These are phyloP conservation scores for Drosophila athabasca DNA, from an alignment of 1,140 invertebrate genomes.

Conservation along the genomic window DNA sequence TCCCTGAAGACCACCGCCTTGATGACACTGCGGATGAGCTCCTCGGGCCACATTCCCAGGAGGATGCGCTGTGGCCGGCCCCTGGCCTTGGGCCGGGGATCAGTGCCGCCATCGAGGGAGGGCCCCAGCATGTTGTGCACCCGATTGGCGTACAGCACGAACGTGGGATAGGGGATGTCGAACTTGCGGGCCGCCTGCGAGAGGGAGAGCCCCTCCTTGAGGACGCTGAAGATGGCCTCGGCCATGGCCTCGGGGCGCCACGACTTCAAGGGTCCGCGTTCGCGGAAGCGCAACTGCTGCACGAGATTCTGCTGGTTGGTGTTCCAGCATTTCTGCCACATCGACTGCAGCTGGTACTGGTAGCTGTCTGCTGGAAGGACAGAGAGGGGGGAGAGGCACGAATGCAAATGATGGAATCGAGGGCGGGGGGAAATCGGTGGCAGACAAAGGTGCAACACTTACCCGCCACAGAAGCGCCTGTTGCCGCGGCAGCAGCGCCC, in stretches of 20 bases:
- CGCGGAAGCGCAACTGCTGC: conserved; percentile 94
- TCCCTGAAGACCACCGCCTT: conserved; percentile 95
- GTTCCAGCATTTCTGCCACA: conserved; percentile 98
- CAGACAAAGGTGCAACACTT: conserved; percentile 52
- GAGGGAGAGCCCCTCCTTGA: conserved; percentile 94
- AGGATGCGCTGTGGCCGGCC: conserved; percentile 94
- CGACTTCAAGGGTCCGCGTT: conserved; percentile 94
- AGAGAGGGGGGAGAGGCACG: conserved; percentile 21
- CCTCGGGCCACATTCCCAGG: conserved; percentile 95
- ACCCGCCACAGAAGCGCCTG: conserved; percentile 80
- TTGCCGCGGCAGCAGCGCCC: conserved; percentile 74
- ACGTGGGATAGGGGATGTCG: conserved; percentile 96
- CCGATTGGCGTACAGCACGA: conserved; percentile 96
- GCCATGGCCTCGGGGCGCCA: conserved; percentile 97
- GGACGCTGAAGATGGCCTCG: conserved; percentile 95
- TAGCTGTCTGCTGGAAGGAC: conserved; percentile 92
- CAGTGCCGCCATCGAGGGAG: conserved; percentile 92
- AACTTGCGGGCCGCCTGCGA: conserved; percentile 95
- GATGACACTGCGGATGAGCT: conserved; percentile 95
- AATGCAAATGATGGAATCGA: conserved; percentile 24
- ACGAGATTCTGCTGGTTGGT: conserved; percentile 92
- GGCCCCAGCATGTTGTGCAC: conserved; percentile 97
- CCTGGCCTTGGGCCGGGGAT: conserved; percentile 94
- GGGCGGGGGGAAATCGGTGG: neutral
- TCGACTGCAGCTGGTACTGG: conserved; percentile 95